Conservation (phyloP, 2,888 invertebrate species). For the Acronicta psi region DNA sequence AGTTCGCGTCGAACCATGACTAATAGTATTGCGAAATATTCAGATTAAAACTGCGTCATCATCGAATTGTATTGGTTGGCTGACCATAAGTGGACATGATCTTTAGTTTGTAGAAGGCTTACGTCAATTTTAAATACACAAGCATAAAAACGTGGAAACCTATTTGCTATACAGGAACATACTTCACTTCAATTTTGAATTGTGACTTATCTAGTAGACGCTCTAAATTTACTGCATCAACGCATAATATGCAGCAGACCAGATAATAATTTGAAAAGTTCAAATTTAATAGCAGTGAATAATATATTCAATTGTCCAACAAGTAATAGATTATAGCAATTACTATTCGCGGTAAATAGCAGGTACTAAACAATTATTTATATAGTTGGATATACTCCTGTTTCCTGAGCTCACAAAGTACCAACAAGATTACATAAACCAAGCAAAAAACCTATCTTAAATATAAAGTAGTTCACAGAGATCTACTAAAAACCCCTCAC, state of each 20-base stretch:
- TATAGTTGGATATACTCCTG: too few relatives aligned
- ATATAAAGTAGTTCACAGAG: neutral
- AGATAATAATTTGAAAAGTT: constrained; percentile 22
- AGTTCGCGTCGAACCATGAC: constrained; percentile 38
- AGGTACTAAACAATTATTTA: too few relatives aligned
- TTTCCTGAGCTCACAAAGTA: too few relatives aligned
- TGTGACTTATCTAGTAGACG: too few relatives aligned
- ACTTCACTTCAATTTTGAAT: neutral
- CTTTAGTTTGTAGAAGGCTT: constrained; percentile 12
- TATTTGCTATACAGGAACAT: constrained; percentile 1
- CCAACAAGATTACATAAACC: neutral
- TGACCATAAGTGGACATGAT: constrained; percentile 36
- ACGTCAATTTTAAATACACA: constrained; percentile 30
- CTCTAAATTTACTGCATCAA: constrained; percentile 12
- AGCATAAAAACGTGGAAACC: neutral
- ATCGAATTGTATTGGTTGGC: constrained; percentile 23
- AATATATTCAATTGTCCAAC: too few relatives aligned
- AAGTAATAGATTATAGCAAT: constrained; percentile 6
- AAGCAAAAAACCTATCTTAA: neutral
- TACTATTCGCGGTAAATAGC: neutral
- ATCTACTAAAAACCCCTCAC: constrained; percentile 19
- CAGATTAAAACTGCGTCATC: constrained; percentile 44
- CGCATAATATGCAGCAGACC: constrained; percentile 9
- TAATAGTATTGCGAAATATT: constrained; percentile 40
- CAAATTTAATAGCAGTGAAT: constrained; percentile 26